Base-by-base conservation (phyloP, 2,797 vertebrate genomes). In the Cossypha caffra region DNA sequence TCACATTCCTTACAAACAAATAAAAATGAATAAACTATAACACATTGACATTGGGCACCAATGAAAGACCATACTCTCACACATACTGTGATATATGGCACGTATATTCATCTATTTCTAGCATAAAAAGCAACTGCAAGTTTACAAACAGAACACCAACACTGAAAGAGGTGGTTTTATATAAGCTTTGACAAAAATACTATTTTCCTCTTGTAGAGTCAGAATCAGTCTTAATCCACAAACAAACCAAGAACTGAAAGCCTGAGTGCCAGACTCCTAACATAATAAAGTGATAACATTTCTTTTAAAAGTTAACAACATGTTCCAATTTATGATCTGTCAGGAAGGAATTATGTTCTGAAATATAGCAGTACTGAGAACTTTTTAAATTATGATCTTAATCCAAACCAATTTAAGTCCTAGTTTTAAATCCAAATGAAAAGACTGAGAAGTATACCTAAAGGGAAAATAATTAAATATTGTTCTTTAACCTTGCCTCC, bases 1-100 rank as follows among this genome's bases (percentile, higher is more conserved):
- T 99, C 97, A 99, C 98, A 47, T 99, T 99, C 97, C 99, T 99
- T 95, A 78, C 69, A 86, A 80, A 88, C 42, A 97, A 93, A 95
- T 33, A 88, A 40, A 90, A 94, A 96, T 11, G 57, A 57, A 91
- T 42, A 75, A 94, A 91, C n/a, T 29, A 31, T 16, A 91, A 61
- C 55, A 54, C 71, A 35, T 74, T 81, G 66, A 95, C 37, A 91
- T 19, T 51, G 45, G 35, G 37, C 52, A 63, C 62, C 81, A 84
- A 89, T 78, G 24, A 95, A 94, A 80, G 45, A 79, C 11, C 43
- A 48, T 24, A 51, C 20, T 78, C 51, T 54, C 64, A 69, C 28
- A 67, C 11, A 19, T 43, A 68, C 17, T 24, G 42, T 24, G n/a
- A 71, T 23, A 58, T 45, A 72, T 3, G 72, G 23, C 21, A 72